These are phyloP conservation scores for Achroia grisella DNA, from an alignment of 1,140 invertebrate genomes.

Conservation along the genomic window DNA sequence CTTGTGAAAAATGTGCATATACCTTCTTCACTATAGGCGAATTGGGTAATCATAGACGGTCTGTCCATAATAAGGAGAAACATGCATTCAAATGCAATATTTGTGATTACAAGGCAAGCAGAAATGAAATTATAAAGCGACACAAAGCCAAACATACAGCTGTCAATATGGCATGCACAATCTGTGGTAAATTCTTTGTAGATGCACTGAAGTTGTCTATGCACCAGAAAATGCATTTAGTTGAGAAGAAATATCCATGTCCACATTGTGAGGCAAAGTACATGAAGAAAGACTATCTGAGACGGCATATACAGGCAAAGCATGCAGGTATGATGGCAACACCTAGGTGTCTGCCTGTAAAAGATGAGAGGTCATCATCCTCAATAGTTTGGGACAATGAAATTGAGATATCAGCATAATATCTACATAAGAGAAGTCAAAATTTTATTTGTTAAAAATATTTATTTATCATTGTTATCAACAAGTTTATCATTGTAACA, in stretches of 20 bases:
- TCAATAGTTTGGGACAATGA: not conserved
- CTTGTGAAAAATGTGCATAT: slow-evolving; percentile 46
- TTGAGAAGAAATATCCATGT: slow-evolving; percentile 32
- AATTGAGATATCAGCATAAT: not conserved
- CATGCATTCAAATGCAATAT: slow-evolving; percentile 32
- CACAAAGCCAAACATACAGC: slow-evolving; percentile 37
- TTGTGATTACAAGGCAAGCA: slow-evolving; percentile 34
- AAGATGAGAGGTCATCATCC: not conserved
- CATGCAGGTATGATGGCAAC: slow-evolving; percentile 11
- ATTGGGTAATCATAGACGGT: slow-evolving; percentile 43
- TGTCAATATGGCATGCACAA: slow-evolving; percentile 32
- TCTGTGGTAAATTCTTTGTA: slow-evolving; percentile 41
- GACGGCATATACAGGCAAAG: slow-evolving; percentile 22
- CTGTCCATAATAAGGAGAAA: slow-evolving; percentile 28
- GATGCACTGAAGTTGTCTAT: slow-evolving; percentile 20
- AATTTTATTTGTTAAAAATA: too few species aligned
- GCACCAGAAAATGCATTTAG: slow-evolving; percentile 37
- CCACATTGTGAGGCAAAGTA: slow-evolving; percentile 25
- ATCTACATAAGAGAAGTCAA: too few species aligned
- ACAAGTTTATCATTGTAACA: too few species aligned
- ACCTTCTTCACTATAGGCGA: slow-evolving; percentile 42
- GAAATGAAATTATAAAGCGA: slow-evolving; percentile 16
- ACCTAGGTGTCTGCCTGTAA: not conserved
- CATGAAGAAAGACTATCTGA: slow-evolving; percentile 17
- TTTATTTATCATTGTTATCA: too few species aligned